These are phyloP conservation scores for Bolinopsis microptera DNA, from an alignment of 37 sponge, comb jelly and placozoan genomes.

Conservation along the genomic window DNA sequence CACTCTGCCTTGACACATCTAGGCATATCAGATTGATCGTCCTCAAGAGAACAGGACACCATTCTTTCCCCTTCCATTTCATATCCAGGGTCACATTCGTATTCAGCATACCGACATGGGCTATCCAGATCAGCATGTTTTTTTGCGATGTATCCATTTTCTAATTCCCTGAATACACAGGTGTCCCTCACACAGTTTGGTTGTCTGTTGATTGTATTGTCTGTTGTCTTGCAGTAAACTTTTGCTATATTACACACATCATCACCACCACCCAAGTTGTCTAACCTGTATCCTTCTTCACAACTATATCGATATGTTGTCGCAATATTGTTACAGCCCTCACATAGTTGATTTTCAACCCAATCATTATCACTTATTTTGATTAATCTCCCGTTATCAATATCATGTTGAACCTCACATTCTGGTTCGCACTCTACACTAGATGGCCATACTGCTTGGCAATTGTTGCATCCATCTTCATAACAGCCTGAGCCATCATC, in stretches of 20 bases:
- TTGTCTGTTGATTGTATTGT: background rate
- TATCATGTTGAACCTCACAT: background rate
- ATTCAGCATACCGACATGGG: background rate
- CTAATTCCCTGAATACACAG: background rate
- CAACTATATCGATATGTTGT: background rate
- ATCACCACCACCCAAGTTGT: too few relatives aligned
- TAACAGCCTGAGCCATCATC: background rate
- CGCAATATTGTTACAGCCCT: background rate
- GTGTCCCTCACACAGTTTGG: background rate
- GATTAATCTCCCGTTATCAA: background rate
- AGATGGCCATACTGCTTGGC: too few relatives aligned
- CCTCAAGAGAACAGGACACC: background rate
- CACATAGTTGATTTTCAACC: background rate
- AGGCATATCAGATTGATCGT: background rate
- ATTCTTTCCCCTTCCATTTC: background rate
- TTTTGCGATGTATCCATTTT: background rate
- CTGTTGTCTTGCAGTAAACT: background rate
- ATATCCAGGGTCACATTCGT: background rate
- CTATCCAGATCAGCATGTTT: background rate
- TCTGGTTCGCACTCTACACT: background rate
- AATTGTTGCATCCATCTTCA: too few relatives aligned
- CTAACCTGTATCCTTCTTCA: background rate
- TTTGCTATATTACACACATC: too few relatives aligned
- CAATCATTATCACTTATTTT: background rate
- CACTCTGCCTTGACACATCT: background rate